Evolutionary conservation across 2,113 vertebrate species (phyloP).

Genomic region (Donacobius atricapilla): DNA sequence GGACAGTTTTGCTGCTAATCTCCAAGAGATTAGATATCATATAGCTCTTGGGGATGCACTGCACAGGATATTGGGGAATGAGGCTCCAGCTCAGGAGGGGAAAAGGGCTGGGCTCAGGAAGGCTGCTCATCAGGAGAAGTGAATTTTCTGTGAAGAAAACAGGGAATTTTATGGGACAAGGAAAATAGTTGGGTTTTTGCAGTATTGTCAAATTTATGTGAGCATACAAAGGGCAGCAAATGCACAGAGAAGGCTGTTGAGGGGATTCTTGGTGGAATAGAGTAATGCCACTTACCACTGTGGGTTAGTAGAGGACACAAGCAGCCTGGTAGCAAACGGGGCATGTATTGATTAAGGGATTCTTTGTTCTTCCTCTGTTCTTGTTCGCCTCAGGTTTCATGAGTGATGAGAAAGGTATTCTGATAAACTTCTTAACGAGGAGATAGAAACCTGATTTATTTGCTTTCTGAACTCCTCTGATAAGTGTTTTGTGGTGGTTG

Average conservation of each 20-base stretch:
- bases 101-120: not conserved
- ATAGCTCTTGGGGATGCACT: not conserved
- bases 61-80: not conserved
- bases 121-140: not conserved
- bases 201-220: not conserved
- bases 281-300: accelerated
- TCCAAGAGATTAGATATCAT: not conserved
- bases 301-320: not conserved
- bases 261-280: not conserved
- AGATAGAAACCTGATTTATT: not conserved
- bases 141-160: not conserved
- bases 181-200: not conserved
- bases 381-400: not conserved
- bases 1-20: not conserved
- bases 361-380: not conserved
- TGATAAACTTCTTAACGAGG: not conserved
- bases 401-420: not conserved
- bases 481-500: not conserved
- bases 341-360: not conserved
- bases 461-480: not conserved
- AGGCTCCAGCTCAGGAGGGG: not conserved
- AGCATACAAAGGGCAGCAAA: not conserved
- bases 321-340: not conserved
- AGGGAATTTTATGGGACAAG: not conserved
- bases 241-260: not conserved